phyloP scores from a whole-genome alignment of 2,888 invertebrate species.

The Watsonalla cultraria region DNA sequence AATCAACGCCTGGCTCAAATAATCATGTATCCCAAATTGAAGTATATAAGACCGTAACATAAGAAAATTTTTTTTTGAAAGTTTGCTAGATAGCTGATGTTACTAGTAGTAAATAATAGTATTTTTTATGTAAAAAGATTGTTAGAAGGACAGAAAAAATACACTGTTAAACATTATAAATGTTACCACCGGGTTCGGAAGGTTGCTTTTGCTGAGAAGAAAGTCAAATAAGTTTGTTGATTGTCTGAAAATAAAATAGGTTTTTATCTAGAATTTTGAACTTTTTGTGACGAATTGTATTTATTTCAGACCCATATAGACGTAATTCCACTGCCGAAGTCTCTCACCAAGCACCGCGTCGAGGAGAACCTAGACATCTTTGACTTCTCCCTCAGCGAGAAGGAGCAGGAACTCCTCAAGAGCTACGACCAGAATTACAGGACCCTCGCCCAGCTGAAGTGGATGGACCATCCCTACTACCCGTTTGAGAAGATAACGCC shows the following conservation, averaged over 20 bases:
- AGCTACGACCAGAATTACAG: conserved; percentile 41
- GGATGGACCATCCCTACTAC: conserved; percentile 44
- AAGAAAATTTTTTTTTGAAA: too few relatives aligned
- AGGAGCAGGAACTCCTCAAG: conserved; percentile 24
- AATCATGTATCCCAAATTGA: too few relatives aligned
- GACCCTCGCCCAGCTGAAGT: conserved; percentile 38
- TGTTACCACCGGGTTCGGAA: too few relatives aligned
- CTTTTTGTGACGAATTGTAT: not conserved
- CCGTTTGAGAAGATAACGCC: conserved; percentile 39
- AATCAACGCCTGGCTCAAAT: too few relatives aligned
- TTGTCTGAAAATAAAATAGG: too few relatives aligned
- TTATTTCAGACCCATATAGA: conserved; percentile 45
- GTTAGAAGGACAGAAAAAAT: too few relatives aligned
- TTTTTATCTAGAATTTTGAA: too few relatives aligned
- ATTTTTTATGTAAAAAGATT: too few relatives aligned
- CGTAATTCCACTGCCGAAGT: conserved; percentile 54
- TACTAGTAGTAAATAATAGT: not conserved
- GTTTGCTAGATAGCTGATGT: not conserved
- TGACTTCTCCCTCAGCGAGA: conserved; percentile 37
- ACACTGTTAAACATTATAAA: too few relatives aligned
- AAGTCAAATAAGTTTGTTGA: too few relatives aligned
- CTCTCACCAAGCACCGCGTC: conserved; percentile 44
- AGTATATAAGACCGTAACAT: too few relatives aligned
- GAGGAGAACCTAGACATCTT: conserved; percentile 50
- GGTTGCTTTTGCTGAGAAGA: too few relatives aligned